These are phyloP conservation scores for Polia nebulosa DNA, from an alignment of 2,888 invertebrate genomes.

Conservation along the genomic window DNA sequence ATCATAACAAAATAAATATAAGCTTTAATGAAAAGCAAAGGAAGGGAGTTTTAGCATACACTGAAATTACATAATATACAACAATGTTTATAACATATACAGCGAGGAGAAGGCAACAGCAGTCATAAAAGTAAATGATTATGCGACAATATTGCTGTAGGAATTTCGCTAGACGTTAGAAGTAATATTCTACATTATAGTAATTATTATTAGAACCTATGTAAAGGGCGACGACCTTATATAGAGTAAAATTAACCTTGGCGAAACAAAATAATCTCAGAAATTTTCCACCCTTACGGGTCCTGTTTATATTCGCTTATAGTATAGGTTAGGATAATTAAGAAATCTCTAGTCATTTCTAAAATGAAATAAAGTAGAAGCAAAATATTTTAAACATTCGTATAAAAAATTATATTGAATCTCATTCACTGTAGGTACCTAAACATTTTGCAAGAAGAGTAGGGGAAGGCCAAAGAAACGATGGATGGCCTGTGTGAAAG, in stretches of 20 bases:
- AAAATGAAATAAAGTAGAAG: neutral
- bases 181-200: conserved; percentile 48
- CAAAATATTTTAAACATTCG: no score
- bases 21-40: conserved; percentile 7
- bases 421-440: no score
- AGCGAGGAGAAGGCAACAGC: conserved; percentile 34
- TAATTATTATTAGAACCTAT: conserved; percentile 45
- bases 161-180: conserved; percentile 49
- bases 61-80: neutral
- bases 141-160: conserved; percentile 50
- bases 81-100: conserved; percentile 22
- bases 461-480: no score
- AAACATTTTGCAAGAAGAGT: no score
- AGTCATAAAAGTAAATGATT: conserved; percentile 56
- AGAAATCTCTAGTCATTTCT: no score
- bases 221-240: conserved; percentile 15
- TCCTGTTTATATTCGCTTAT: neutral
- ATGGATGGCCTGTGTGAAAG: no score
- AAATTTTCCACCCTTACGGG: neutral
- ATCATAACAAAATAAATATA: neutral
- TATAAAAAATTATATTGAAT: no score
- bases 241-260: conserved; percentile 16
- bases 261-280: neutral
- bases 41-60: neutral
- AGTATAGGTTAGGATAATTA: neutral